Conservation (phyloP, 1,140 invertebrate species). For the Eriocheir sinensis region DNA sequence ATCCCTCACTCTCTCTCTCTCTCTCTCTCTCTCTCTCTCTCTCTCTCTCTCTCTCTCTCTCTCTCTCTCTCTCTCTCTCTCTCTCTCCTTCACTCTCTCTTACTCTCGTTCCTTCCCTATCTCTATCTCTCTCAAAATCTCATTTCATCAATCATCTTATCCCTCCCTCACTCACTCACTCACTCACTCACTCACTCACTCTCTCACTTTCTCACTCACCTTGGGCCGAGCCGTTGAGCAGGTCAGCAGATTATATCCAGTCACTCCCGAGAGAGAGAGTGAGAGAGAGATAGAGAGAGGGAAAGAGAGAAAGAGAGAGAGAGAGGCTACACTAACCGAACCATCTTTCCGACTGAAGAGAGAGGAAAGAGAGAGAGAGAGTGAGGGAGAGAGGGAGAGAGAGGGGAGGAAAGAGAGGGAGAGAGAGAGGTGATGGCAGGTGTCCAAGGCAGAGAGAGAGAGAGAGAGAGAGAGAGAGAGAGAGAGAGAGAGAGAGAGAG, state of each 20-base stretch:
- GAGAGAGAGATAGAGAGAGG: neutral
- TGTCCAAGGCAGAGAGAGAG: neutral
- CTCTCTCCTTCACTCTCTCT: neutral
- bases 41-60: neutral
- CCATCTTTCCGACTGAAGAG: neutral
- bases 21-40: neutral
- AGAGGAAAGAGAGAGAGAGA: neutral
- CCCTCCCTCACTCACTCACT: neutral
- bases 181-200: neutral
- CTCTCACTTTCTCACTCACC: neutral
- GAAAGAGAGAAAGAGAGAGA: constrained; percentile 1
- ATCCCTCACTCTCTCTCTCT: neutral
- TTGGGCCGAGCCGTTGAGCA: neutral
- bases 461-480: constrained; percentile 6
- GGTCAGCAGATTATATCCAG: neutral
- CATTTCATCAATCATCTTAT: neutral
- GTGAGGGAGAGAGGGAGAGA: too few species aligned
- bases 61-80: constrained; percentile 25
- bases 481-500: constrained; percentile 46
- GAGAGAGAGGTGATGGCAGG: neutral
- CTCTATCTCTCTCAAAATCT: neutral
- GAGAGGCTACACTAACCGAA: neutral
- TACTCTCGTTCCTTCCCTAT: neutral
- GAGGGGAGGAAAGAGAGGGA: neutral
- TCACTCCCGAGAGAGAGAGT: neutral